Percentiles rank a stretch among this genome's conserved stretches.
Conservation (phyloP, 2,113 vertebrate species). For the Calonectris borealis region DNA sequence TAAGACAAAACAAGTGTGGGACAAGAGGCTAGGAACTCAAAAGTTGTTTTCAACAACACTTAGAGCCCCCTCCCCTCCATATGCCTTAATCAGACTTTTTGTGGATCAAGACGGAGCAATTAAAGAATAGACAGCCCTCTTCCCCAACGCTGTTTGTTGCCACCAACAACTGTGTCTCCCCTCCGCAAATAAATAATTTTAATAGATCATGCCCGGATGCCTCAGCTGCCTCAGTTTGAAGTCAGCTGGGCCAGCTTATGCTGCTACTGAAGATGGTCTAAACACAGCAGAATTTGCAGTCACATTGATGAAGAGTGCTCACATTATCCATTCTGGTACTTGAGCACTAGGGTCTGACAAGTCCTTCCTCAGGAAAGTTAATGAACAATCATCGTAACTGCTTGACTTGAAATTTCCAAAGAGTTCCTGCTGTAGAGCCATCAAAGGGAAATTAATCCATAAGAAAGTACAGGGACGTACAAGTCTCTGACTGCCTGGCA, state of each 20-base stretch:
- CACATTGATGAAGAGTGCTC: background rate
- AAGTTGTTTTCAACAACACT: background rate
- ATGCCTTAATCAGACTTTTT: background rate
- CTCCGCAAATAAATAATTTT: background rate
- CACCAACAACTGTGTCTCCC: background rate
- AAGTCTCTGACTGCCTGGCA: background rate
- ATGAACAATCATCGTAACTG: background rate
- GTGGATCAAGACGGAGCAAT: background rate
- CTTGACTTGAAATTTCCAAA: background rate
- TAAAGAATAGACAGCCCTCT: background rate
- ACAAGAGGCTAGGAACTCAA: background rate
- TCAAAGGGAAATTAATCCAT: background rate
- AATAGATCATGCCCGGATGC: background rate
- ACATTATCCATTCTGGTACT: background rate
- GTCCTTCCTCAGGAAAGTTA: background rate
- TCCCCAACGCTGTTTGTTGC: background rate
- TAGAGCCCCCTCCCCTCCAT: background rate
- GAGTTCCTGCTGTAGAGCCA: background rate
- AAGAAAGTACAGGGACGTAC: background rate
- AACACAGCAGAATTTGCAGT: background rate
- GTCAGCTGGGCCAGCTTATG: background rate
- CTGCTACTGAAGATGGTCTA: background rate
- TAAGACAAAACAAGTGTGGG: background rate
- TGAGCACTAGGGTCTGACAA: background rate
- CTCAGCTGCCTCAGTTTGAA: background rate